Evolutionary conservation across 2,888 invertebrate genomes (phyloP).

Genomic region (Cheiracanthium punctorium): DNA sequence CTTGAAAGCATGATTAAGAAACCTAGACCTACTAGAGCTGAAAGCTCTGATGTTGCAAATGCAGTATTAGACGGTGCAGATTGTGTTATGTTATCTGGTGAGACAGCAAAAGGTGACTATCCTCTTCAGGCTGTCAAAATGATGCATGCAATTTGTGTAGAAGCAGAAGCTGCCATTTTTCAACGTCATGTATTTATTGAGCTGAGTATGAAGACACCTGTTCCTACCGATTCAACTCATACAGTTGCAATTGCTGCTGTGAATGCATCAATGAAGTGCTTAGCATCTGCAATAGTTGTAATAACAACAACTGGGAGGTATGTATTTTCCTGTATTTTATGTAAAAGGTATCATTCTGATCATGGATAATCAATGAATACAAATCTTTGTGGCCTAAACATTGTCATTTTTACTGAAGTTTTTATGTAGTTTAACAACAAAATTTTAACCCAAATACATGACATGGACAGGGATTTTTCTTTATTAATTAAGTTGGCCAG

Average conservation of each 20-base stretch:
- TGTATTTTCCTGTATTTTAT: no score
- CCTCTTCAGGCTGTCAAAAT: slow-evolving; percentile 72
- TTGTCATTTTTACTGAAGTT: no score
- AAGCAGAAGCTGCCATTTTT: slow-evolving; percentile 91
- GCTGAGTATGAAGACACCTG: slow-evolving; percentile 71
- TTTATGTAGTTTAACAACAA: no score
- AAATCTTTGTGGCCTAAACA: no score
- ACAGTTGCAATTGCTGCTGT: slow-evolving; percentile 95
- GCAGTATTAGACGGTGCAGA: slow-evolving; percentile 98
- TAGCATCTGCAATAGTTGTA: slow-evolving; percentile 91
- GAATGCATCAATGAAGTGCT: slow-evolving; percentile 91
- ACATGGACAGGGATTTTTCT: no score
- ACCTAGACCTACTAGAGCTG: slow-evolving; percentile 96
- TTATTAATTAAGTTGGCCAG: no score
- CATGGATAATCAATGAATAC: no score
- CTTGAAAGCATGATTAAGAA: slow-evolving; percentile 98
- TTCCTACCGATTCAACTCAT: slow-evolving; percentile 87
- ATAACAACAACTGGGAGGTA: slow-evolving; percentile 83
- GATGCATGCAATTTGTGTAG: slow-evolving; percentile 95
- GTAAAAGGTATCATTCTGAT: no score
- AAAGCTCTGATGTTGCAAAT: slow-evolving; percentile 97
- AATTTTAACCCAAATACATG: no score
- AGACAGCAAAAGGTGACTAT: slow-evolving; percentile 95
- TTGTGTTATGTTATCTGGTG: slow-evolving; percentile 98
- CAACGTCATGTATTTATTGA: slow-evolving; percentile 71